These are phyloP conservation scores for Volucella bombylans DNA, from an alignment of 2,888 invertebrate genomes.

Conservation along the genomic window DNA sequence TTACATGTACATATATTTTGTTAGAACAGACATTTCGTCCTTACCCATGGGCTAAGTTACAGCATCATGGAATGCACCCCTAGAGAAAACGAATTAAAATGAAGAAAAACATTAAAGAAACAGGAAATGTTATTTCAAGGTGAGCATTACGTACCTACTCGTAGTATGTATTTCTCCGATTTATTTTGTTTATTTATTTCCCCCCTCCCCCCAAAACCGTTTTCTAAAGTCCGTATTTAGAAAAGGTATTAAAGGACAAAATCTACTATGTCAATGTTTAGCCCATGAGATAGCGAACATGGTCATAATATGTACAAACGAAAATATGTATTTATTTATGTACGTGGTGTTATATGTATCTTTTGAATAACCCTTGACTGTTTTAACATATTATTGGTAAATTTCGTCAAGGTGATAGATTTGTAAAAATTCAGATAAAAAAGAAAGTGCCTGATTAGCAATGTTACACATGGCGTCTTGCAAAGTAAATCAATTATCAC, in stretches of 20 bases:
- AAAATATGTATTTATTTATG: background rate
- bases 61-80: conserved; percentile 27
- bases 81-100: conserved; percentile 43
- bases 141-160: background rate
- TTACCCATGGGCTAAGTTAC: background rate
- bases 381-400: too few relatives aligned
- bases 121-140: conserved; percentile 51
- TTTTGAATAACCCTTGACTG: too few relatives aligned
- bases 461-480: conserved; percentile 7
- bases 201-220: background rate
- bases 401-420: too few relatives aligned
- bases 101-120: conserved; percentile 43
- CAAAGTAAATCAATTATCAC: conserved; percentile 46
- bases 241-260: conserved; percentile 42
- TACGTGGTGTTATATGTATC: too few relatives aligned
- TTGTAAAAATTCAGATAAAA: background rate
- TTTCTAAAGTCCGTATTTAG: conserved; percentile 50
- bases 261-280: conserved; percentile 53
- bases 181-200: background rate
- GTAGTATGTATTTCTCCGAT: conserved; percentile 27
- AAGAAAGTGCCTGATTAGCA: conserved; percentile 5
- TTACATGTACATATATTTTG: conserved; percentile 46
- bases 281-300: background rate
- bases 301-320: too few relatives aligned
- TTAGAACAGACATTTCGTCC: conserved; percentile 31